Conservation (phyloP, 2,113 vertebrate species). For the Mormyrus lacerda region DNA sequence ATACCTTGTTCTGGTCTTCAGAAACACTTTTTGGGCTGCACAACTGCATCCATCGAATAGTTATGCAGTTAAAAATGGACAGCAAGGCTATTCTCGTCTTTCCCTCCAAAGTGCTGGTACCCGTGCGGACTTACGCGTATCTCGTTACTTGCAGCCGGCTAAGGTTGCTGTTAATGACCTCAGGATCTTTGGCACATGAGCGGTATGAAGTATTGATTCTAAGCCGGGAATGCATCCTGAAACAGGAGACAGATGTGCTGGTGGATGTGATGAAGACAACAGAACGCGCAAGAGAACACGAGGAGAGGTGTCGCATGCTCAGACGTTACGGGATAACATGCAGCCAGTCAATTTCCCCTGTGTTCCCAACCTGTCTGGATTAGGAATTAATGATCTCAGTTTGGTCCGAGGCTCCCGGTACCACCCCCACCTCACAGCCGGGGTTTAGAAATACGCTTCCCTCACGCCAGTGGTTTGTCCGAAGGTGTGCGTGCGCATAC, state of each 20-base stretch:
- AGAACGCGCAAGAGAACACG: constrained; percentile 4
- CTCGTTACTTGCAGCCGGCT: not conserved
- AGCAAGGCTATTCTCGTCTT: not conserved
- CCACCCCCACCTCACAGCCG: no score
- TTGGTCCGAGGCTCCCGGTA: not conserved
- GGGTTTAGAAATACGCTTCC: constrained; percentile 24
- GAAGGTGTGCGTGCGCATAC: constrained; percentile 25
- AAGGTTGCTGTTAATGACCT: not conserved
- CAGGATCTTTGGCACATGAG: not conserved
- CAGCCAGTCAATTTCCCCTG: constrained; percentile 12
- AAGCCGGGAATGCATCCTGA: not conserved
- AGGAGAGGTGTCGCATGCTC: constrained; percentile 13
- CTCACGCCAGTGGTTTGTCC: constrained; percentile 36
- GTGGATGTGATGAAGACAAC: not conserved
- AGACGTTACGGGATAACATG: constrained; percentile 51
- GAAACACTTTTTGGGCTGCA: not conserved
- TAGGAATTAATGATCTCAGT: constrained; percentile 22
- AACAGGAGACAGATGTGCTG: not conserved
- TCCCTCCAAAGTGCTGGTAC: not conserved
- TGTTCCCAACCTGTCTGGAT: constrained; percentile 29
- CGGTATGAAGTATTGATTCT: constrained; percentile 1
- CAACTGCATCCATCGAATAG: not conserved
- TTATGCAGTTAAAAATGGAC: not conserved
- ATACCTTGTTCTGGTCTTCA: not conserved
- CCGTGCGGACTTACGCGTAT: not conserved